Conservation (phyloP, 1,140 invertebrate species). For the Pomacea maculata region DNA sequence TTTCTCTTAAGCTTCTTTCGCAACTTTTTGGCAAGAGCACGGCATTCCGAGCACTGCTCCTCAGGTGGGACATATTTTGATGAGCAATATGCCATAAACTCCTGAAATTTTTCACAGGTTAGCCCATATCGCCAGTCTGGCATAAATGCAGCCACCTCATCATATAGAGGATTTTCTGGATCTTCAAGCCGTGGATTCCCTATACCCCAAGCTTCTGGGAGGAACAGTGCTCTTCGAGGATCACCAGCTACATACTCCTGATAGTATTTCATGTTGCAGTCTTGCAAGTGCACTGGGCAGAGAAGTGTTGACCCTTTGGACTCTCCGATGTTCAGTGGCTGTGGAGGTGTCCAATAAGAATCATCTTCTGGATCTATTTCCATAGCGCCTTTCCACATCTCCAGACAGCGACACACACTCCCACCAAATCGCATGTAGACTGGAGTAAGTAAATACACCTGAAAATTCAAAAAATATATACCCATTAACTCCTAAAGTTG, state of each 20-base stretch:
- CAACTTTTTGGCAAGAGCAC: conserved; percentile 32
- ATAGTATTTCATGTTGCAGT: conserved; percentile 43
- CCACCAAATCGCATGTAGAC: conserved; percentile 54
- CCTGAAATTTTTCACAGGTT: conserved; percentile 39
- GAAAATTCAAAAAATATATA: conserved; percentile 7
- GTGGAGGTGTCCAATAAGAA: conserved; percentile 45
- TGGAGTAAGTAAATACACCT: conserved; percentile 53
- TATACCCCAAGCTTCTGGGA: conserved; percentile 38
- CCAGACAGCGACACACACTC: conserved; percentile 48
- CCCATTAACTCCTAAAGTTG: background rate
- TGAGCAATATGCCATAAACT: conserved; percentile 40
- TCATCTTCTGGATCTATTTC: conserved; percentile 41
- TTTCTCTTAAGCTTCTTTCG: conserved; percentile 43
- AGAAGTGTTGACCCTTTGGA: conserved; percentile 28
- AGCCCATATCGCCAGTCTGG: conserved; percentile 45
- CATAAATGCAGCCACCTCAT: conserved; percentile 13
- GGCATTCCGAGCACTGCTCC: conserved; percentile 43
- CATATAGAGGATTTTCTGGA: conserved; percentile 46
- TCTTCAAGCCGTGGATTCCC: conserved; percentile 51
- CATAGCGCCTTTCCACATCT: conserved; percentile 44
- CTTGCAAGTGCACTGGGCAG: conserved; percentile 43
- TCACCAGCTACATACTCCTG: conserved; percentile 40
- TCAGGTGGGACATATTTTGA: conserved; percentile 32
- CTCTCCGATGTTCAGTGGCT: background rate
- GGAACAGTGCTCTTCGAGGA: conserved; percentile 28